Evolutionary conservation across 2,888 invertebrate genomes (phyloP).

Genomic region (Thumatha senex): DNA sequence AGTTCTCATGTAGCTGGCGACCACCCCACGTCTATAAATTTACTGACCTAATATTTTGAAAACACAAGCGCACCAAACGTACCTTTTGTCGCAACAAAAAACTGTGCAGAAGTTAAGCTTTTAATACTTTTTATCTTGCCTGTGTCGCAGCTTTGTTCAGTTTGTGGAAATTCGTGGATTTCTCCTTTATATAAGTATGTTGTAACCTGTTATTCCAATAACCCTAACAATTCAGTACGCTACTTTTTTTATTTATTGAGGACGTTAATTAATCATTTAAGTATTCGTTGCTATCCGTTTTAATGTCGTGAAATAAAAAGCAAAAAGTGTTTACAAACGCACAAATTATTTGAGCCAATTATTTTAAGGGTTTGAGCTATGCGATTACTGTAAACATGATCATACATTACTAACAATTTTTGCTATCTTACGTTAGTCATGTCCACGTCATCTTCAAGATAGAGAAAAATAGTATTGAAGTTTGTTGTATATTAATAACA

Average conservation of each 20-base stretch:
- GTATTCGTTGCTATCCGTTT: too few species aligned
- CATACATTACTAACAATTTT: too few species aligned
- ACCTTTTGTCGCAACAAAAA: constrained; percentile 16
- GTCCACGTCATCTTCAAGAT: too few species aligned
- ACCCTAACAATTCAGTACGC: background rate
- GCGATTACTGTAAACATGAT: too few species aligned
- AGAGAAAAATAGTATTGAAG: too few species aligned
- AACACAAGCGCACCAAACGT: constrained; percentile 6
- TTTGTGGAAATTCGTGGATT: constrained; percentile 18
- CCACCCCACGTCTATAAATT: background rate
- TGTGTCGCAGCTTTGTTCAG: constrained; percentile 32
- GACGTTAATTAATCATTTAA: too few species aligned
- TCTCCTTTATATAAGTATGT: constrained; percentile 12
- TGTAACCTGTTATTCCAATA: constrained; percentile 11
- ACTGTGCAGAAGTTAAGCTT: constrained; percentile 35
- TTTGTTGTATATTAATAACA: too few species aligned
- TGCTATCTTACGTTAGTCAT: too few species aligned
- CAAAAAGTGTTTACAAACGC: too few species aligned
- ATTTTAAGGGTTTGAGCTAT: too few species aligned
- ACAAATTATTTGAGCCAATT: too few species aligned
- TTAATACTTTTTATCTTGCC: constrained; percentile 46
- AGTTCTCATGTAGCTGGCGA: background rate
- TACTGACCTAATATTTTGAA: constrained; percentile 13
- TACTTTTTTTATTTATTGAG: background rate
- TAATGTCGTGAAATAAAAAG: too few species aligned